Percentiles rank a stretch among this genome's conserved stretches.
These are phyloP conservation scores for Vicugna pacos DNA, from an alignment of 2,113 vertebrate genomes.

Conservation along the genomic window DNA sequence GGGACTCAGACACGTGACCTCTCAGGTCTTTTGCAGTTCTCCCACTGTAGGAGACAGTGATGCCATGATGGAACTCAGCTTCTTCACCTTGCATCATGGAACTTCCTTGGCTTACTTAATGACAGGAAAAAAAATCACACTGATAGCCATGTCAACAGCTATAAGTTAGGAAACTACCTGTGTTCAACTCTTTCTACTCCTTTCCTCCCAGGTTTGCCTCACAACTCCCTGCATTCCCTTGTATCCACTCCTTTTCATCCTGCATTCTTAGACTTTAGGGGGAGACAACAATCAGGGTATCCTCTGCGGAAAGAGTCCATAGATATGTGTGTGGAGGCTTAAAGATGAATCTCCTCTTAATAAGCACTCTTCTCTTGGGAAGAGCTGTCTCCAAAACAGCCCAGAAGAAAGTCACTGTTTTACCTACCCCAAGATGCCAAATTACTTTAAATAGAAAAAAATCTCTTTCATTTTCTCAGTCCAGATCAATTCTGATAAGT, in stretches of 20 bases:
- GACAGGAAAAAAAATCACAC: background rate
- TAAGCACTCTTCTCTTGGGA: background rate
- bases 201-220: background rate
- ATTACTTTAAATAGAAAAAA: slow-evolving; percentile 24
- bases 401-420: background rate
- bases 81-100: background rate
- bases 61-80: background rate
- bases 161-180: background rate
- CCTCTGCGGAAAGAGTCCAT: background rate
- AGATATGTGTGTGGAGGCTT: background rate
- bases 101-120: background rate
- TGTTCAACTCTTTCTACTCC: background rate
- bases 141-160: background rate
- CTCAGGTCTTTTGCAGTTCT: background rate
- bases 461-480: background rate
- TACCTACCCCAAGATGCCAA: background rate
- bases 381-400: background rate
- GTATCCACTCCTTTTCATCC: background rate
- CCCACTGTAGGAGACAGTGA: background rate
- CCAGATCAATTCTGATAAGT: background rate
- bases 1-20: background rate
- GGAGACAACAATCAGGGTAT: background rate
- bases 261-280: background rate
- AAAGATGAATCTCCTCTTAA: background rate
- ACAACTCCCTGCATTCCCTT: background rate